Conservation (phyloP, 1,140 invertebrate genomes). For the Drosophila watanabei region DNA sequence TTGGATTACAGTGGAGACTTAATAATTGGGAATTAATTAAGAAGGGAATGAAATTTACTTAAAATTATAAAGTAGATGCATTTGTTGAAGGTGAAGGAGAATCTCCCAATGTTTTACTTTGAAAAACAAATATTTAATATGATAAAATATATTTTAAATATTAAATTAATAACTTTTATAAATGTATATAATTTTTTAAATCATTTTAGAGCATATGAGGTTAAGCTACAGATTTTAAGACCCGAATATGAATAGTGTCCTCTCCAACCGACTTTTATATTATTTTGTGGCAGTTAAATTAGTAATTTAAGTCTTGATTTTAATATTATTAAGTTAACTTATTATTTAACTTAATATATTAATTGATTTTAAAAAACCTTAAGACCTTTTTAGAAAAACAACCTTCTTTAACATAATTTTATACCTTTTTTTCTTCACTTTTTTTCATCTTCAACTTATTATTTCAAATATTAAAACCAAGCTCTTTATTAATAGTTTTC, state of each 20-base stretch:
- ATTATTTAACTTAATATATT: neutral
- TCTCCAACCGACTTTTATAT: neutral
- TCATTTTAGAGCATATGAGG: no score
- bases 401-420: neutral
- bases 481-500: neutral
- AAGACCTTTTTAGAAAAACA: accelerated
- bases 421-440: neutral
- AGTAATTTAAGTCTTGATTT: neutral
- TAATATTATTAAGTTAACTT: neutral
- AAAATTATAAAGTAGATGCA: neutral
- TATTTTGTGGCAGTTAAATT: neutral
- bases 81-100: neutral
- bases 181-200: neutral
- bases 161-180: no score
- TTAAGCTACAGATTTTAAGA: neutral
- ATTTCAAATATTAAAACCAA: neutral
- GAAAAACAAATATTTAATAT: neutral
- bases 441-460: no score
- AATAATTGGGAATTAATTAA: neutral
- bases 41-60: neutral
- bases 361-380: neutral
- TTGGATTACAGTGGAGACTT: conserved; percentile 1
- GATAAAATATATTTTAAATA: neutral
- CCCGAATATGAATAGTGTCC: no score
- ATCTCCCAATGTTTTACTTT: neutral